Conservation (phyloP, 1,140 invertebrate species). For the Euwallacea similis region DNA sequence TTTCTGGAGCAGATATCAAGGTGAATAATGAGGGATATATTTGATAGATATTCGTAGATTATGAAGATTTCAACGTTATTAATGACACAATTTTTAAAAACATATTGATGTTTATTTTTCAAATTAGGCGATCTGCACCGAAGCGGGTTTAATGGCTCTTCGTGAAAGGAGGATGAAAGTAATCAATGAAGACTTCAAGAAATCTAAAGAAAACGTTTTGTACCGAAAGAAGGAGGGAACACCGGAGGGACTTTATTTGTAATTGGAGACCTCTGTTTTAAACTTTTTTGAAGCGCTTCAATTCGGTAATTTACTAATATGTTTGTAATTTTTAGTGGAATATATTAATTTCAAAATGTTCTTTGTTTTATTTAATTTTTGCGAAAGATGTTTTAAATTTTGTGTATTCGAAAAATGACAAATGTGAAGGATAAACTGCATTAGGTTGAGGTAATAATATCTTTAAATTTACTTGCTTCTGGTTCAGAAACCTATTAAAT, state of each 20-base stretch:
- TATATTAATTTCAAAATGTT: too few species aligned
- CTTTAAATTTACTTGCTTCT: too few species aligned
- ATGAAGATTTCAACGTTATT: conserved; percentile 4
- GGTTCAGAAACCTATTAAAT: too few species aligned
- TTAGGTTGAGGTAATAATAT: too few species aligned
- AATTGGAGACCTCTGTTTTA: conserved; percentile 52
- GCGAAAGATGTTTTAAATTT: too few species aligned
- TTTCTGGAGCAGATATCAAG: conserved; percentile 95
- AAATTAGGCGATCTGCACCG: conserved; percentile 95
- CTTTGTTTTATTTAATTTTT: too few species aligned
- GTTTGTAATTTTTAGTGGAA: too few species aligned
- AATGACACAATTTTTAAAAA: conserved; percentile 11
- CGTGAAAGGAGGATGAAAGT: conserved; percentile 99
- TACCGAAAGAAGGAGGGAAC: conserved; percentile 99
- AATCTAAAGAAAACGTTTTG: conserved; percentile 98
- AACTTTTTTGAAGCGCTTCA: too few species aligned
- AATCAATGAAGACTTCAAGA: conserved; percentile 98
- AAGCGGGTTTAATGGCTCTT: conserved; percentile 96
- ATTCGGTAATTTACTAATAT: too few species aligned
- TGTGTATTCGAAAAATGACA: too few species aligned
- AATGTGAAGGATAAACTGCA: too few species aligned
- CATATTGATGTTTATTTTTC: conserved; percentile 38
- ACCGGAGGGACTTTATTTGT: conserved; percentile 98
- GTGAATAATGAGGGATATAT: conserved; percentile 52
- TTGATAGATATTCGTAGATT: not conserved